Conservation (phyloP, 2,797 vertebrate genomes). For the Pseudochromis fuscus region DNA sequence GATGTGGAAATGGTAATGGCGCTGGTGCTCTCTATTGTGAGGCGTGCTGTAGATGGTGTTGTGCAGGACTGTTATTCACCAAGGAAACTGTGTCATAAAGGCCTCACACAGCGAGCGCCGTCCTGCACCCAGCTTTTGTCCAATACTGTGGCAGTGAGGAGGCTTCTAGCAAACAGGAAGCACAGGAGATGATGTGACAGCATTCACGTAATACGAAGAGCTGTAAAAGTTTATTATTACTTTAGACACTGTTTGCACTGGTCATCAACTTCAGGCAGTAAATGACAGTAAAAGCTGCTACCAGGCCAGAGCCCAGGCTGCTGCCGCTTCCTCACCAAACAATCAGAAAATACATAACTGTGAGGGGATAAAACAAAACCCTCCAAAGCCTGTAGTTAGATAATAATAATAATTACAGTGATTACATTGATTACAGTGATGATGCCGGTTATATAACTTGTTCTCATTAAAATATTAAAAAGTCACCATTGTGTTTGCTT, state of each 20-base stretch:
- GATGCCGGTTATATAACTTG: constrained; percentile 40
- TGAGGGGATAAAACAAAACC: constrained; percentile 3
- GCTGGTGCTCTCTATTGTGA: constrained; percentile 38
- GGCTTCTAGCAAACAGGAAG: constrained; percentile 78
- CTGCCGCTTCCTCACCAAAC: constrained; percentile 8
- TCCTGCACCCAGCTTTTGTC: constrained; percentile 26
- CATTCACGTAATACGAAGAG: constrained; percentile 62
- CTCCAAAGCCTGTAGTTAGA: constrained; percentile 20
- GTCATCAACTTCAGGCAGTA: constrained; percentile 62
- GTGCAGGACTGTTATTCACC: constrained; percentile 64
- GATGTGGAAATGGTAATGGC: constrained; percentile 22
- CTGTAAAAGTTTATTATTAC: constrained; percentile 65
- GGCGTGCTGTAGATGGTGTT: constrained; percentile 25
- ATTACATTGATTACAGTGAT: constrained; percentile 15
- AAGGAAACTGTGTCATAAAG: constrained; percentile 71
- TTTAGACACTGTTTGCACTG: constrained; percentile 70
- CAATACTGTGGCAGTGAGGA: constrained; percentile 30
- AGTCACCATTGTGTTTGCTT: constrained; percentile 12
- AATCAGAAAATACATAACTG: background rate
- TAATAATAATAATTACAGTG: constrained; percentile 31
- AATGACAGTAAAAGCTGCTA: constrained; percentile 51
- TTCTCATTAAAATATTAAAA: constrained; percentile 56
- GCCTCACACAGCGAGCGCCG: constrained; percentile 15
- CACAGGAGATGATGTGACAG: constrained; percentile 48
- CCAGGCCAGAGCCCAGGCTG: background rate